Base-by-base conservation (phyloP, 1,140 invertebrate species). In the Lordiphosa mommai region DNA sequence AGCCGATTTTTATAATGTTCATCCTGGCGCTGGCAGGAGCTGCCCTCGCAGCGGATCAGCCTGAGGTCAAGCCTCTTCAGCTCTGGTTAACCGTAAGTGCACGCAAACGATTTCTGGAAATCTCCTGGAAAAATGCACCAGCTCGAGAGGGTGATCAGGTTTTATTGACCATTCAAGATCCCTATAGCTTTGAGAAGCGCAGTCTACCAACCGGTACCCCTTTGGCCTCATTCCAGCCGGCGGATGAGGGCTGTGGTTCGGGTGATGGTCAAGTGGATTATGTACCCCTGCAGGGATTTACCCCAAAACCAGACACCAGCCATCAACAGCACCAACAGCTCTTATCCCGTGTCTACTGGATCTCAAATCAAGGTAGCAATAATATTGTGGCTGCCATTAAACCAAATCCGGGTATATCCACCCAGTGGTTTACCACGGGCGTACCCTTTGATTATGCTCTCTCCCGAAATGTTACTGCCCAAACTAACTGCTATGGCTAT, bases 61-160 rank as follows among this genome's bases (percentile, higher is more conserved):
- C 64, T 4, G 20, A 43, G 30, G 37, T 38, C 5, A 52, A 59
- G 23, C 13, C 20, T 13, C 33, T 80, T 1, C 84, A 67, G 16
- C 36, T 88, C 1, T 87, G 84, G 84, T 38, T 89, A 1, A 88
- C 88, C 7, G 86, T 89, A 14, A 89, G 86, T 51, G 82, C 88
- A 8, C 79, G 71, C 12, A 82, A 79, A 36, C 58, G 86, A 7
- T 82, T 67, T 32, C 10, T 89, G n/a, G 87, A 88, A 36, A 59
- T 89, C 2, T 87, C 84, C 7, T 89, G 87, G 88, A 64, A 52
- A 16, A 71, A 88, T 72, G 86, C 87, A 0, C 84, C 85, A 1
- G 63, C 63, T 0, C 44, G 17, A 4, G 43, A 53, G 2, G 68
- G 64, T 4, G 87, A 88, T 46, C 56, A 61, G 32, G 67, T 88